phyloP scores from a whole-genome alignment of 2,888 invertebrate genomes.

The Ditylenchus weischeri region DNA sequence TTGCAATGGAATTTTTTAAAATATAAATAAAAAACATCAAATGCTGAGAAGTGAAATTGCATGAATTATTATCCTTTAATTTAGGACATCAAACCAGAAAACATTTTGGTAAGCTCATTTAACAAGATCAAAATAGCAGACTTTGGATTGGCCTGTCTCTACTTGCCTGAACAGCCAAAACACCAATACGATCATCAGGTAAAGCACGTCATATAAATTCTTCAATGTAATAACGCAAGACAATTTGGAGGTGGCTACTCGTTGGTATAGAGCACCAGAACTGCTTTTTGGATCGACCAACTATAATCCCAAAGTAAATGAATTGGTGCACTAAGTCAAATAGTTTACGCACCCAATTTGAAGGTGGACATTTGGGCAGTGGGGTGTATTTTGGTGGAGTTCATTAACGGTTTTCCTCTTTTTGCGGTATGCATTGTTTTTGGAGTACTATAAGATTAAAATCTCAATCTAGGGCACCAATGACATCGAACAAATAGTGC shows the following conservation, averaged over 20 bases:
- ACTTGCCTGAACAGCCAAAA: slow-evolving; percentile 36
- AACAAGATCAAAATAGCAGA: slow-evolving; percentile 47
- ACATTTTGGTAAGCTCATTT: slow-evolving; percentile 43
- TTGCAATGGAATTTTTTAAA: no score
- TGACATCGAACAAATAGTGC: slow-evolving; percentile 52
- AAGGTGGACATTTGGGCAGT: slow-evolving; percentile 43
- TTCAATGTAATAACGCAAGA: neutral
- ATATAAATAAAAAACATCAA: no score
- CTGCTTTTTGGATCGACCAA: slow-evolving; percentile 41
- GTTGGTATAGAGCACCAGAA: slow-evolving; percentile 54
- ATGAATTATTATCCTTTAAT: neutral
- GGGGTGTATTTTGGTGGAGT: slow-evolving; percentile 50
- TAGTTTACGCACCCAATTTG: no score
- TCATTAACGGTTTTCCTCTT: slow-evolving; percentile 42
- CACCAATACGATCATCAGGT: slow-evolving; percentile 51
- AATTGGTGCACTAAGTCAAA: no score
- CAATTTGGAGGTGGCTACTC: slow-evolving; percentile 38
- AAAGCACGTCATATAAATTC: neutral
- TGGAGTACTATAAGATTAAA: neutral
- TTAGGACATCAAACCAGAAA: slow-evolving; percentile 54
- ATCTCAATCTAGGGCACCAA: slow-evolving; percentile 44
- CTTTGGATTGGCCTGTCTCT: slow-evolving; percentile 53
- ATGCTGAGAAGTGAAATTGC: no score
- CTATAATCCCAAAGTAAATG: slow-evolving; percentile 21
- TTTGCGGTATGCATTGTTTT: slow-evolving; percentile 35